Evolutionary conservation across 2,797 vertebrate genomes (phyloP).

Genomic region (Argyrosomus regius): DNA sequence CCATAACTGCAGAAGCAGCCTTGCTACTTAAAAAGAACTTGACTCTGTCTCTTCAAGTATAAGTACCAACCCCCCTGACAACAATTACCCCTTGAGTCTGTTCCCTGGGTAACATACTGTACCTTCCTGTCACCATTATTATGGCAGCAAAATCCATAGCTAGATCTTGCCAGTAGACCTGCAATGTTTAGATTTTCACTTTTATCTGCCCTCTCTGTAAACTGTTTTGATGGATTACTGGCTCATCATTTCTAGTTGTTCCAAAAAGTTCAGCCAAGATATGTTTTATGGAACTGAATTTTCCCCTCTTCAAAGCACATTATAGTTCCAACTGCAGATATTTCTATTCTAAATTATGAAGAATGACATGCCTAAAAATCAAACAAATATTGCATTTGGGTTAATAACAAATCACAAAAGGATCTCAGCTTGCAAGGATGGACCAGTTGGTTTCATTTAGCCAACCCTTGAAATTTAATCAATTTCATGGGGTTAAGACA

Average conservation of each 20-base stretch:
- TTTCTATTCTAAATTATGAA: background rate
- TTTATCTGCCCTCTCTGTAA: conserved; percentile 4
- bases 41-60: conserved; percentile 88
- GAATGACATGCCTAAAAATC: background rate
- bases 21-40: conserved; percentile 90
- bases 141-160: conserved; percentile 18
- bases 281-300: background rate
- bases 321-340: background rate
- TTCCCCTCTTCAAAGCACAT: background rate
- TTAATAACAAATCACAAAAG: background rate
- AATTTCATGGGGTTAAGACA: conserved; percentile 29
- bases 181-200: conserved; percentile 5
- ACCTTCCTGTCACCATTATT: conserved; percentile 61
- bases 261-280: background rate
- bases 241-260: conserved; percentile 27
- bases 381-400: background rate
- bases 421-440: background rate
- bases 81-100: conserved; percentile 67
- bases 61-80: conserved; percentile 83
- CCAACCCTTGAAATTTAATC: conserved; percentile 43
- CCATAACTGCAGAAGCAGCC: conserved; percentile 76
- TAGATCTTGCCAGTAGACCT: conserved; percentile 43
- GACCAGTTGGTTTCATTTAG: conserved; percentile 24
- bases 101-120: conserved; percentile 79
- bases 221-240: conserved; percentile 9